Conservation (phyloP, 1,140 invertebrate genomes). For the Bombus superbus region DNA sequence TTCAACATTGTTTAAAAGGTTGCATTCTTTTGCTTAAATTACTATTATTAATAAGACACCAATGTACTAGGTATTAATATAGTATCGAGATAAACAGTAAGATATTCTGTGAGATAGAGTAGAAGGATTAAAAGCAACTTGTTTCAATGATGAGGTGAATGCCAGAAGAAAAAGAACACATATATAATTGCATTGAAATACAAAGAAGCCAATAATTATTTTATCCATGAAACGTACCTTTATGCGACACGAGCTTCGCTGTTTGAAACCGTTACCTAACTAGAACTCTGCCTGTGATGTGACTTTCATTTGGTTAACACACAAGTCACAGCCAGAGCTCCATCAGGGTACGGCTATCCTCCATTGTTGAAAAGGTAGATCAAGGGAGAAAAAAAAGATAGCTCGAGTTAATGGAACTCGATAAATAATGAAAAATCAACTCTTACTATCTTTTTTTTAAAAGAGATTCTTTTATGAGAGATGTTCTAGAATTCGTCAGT, state of each 20-base stretch:
- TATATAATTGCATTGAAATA: neutral
- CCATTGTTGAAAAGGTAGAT: constrained; percentile 55
- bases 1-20: neutral
- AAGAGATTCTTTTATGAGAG: constrained; percentile 1
- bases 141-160: neutral
- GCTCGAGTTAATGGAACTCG: neutral
- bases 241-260: constrained; percentile 56
- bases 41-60: neutral
- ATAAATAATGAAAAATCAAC: neutral
- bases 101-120: neutral
- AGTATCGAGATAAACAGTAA: neutral
- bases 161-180: neutral
- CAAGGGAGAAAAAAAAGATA: constrained; percentile 44
- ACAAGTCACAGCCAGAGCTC: constrained; percentile 91
- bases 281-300: constrained; percentile 97
- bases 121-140: neutral
- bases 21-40: neutral
- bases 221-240: constrained; percentile 62
- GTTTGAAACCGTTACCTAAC: constrained; percentile 85
- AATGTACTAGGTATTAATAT: neutral
- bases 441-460: constrained; percentile 24
- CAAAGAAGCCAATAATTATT: constrained; percentile 46
- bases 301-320: constrained; percentile 84
- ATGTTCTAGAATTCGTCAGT: constrained; percentile 17
- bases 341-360: constrained; percentile 84